Evolutionary conservation across 2,888 invertebrate genomes (phyloP), one percentile per base, ranked within the genome.

Genomic region (Lacanobia oleracea): DNA sequence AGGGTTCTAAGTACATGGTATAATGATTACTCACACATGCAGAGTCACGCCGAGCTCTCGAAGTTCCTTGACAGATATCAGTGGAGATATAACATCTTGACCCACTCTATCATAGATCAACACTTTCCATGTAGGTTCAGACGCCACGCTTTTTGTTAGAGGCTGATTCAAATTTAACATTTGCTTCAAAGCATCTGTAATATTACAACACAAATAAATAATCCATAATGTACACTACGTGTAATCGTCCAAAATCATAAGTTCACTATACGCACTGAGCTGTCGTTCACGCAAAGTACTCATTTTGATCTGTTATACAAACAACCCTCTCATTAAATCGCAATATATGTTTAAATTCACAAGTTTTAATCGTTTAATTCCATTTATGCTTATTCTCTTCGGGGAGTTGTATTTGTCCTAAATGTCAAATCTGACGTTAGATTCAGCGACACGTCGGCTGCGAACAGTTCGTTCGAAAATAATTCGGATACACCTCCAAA

Each of bases 61-160:
- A 6, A 99, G 96, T 90, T 99, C 99, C 93, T 99, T 99, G 23
- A 99, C 98, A 27, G 99, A 98, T 89, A 99, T 97, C 67, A 99
- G 94, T 0, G 99, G 99, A 18, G 99, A 99, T 87, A 99, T 99
- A 64, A 99, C 99, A 92, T 99, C 99, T 95, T 99, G 99, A 6
- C 99, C 99, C 85, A 98, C 97, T 88, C 98, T 97, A 93, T 99
- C 99, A 91, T 99, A 99, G 78, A 99, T 97, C 77, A 99, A 96
- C 72, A 99, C 97, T 96, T 99, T 99, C 99, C 99, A 99, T 18
- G 98, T 98, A 37, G 99, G 99, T 94, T 99, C 98, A 51, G 97
- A 97, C 14, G 98, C 97, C 61, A 97, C 96, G 74, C 97, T 96
- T 92, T 98, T 98, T 4, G 97, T 97, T 78, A 97, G 96, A 50